phyloP scores from a whole-genome alignment of 2,888 invertebrate species.

The Tetranychus piercei region DNA sequence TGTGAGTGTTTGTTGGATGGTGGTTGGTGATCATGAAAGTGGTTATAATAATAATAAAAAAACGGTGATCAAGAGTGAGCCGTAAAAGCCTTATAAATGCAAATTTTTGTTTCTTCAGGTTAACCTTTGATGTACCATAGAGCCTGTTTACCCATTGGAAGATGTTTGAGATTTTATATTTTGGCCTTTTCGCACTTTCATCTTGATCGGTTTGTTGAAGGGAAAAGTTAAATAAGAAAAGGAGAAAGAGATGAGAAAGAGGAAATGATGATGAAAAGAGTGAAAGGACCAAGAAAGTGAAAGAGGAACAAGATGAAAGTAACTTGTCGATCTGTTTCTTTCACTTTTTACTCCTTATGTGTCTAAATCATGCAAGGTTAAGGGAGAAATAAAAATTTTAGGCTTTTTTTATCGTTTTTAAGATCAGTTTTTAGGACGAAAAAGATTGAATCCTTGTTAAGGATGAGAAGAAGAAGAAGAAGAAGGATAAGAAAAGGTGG shows the following conservation, averaged over 20 bases:
- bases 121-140: not conserved
- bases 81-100: not conserved
- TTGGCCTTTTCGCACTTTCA: not conserved
- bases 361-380: conserved; percentile 9
- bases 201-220: not conserved
- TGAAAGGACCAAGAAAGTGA: not conserved
- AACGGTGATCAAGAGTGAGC: not conserved
- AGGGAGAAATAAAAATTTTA: not conserved
- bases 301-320: conserved; percentile 5
- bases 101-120: not conserved
- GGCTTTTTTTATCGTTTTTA: not conserved
- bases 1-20: too few relatives aligned
- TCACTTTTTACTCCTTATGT: not conserved
- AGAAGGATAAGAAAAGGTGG: not conserved
- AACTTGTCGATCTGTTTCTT: conserved; percentile 9
- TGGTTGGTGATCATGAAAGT: too few relatives aligned
- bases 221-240: not conserved
- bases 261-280: not conserved
- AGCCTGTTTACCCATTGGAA: not conserved
- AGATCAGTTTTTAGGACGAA: too few relatives aligned
- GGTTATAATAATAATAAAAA: not conserved
- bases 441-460: not conserved
- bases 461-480: not conserved
- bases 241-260: conserved; percentile 2
- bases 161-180: not conserved